Conservation (phyloP, 2,113 vertebrate genomes). For the Calyptomena viridis region DNA sequence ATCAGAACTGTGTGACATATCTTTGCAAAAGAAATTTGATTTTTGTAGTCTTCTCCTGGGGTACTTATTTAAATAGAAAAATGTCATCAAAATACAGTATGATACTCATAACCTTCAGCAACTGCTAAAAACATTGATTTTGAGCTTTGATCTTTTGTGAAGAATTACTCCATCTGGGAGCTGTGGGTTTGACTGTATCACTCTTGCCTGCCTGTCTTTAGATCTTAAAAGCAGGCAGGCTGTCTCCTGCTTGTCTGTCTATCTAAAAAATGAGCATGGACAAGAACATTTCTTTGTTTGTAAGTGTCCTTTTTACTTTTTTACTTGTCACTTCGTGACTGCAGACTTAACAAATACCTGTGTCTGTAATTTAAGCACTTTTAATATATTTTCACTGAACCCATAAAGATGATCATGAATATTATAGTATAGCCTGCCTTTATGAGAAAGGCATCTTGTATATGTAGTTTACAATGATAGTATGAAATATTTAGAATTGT, state of each 20-base stretch:
- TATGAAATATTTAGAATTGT: not conserved
- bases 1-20: not conserved
- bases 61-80: conserved; percentile 19
- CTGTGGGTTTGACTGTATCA: not conserved
- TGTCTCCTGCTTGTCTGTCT: not conserved
- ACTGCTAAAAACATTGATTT: conserved; percentile 9
- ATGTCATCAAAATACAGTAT: not conserved
- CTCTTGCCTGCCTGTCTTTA: not conserved
- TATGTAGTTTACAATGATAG: not conserved
- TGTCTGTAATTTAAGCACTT: not conserved
- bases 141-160: conserved; percentile 4
- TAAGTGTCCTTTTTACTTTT: not conserved
- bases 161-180: not conserved
- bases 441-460: not conserved
- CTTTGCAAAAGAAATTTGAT: not conserved
- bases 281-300: not conserved
- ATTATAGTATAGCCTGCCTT: not conserved
- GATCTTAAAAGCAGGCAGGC: not conserved
- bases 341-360: not conserved
- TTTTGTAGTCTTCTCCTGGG: not conserved
- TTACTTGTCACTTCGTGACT: not conserved
- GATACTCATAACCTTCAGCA: not conserved
- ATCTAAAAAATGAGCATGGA: not conserved
- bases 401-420: not conserved
- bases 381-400: not conserved